Evolutionary conservation across 2,888 invertebrate genomes (phyloP).

Genomic region (Eristalis arbustorum): DNA sequence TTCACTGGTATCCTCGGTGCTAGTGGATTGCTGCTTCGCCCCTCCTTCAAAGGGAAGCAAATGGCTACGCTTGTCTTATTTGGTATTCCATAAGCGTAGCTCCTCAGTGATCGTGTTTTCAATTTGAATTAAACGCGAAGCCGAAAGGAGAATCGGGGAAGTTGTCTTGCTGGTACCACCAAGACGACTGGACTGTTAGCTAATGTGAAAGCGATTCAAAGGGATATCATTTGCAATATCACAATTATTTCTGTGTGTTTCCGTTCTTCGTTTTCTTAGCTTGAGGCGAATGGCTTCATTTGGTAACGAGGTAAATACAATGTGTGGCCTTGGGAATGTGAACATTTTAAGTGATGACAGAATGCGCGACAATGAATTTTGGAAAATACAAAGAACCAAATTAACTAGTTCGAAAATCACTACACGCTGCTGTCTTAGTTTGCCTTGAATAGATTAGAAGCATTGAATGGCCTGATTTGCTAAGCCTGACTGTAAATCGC

Average conservation of each 20-base stretch:
- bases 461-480: no score
- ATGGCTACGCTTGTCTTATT: conserved; percentile 61
- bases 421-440: no score
- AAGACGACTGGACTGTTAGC: conserved; percentile 52
- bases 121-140: conserved; percentile 69
- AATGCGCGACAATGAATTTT: no score
- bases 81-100: conserved; percentile 67
- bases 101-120: conserved; percentile 70
- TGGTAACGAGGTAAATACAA: not conserved
- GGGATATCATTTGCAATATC: conserved; percentile 23
- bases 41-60: conserved; percentile 34
- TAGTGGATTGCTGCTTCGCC: not conserved
- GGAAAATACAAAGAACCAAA: no score
- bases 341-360: no score
- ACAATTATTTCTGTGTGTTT: not conserved
- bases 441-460: no score
- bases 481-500: no score
- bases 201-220: conserved; percentile 64
- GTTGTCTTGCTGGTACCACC: not conserved
- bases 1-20: conserved; percentile 28
- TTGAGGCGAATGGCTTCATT: not conserved
- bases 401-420: no score
- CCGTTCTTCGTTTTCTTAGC: not conserved
- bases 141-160: conserved; percentile 19
- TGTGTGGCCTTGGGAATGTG: no score